phyloP scores from a whole-genome alignment of 2,888 invertebrate genomes.

The Andrena dorsata region DNA sequence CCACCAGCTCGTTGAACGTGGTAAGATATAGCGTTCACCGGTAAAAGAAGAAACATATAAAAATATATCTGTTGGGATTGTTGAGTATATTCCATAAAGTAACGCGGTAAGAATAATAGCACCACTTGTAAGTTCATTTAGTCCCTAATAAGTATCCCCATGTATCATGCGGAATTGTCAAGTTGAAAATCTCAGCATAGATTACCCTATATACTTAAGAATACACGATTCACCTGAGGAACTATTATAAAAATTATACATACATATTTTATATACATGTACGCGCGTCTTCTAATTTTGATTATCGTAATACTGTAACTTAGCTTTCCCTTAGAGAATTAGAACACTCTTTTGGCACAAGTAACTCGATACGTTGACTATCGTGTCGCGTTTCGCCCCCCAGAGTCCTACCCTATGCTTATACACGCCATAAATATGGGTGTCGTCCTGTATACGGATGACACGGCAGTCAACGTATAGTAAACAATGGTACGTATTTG shows the following conservation, averaged over 20 bases:
- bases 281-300: slow-evolving; percentile 42
- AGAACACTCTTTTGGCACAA: slow-evolving; percentile 73
- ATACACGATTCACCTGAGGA: slow-evolving; percentile 44
- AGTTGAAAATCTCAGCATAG: slow-evolving; percentile 42
- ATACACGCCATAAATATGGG: too few species aligned
- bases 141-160: slow-evolving; percentile 3
- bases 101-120: slow-evolving; percentile 48
- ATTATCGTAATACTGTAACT: slow-evolving; percentile 52
- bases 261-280: slow-evolving; percentile 48
- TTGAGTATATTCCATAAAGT: slow-evolving; percentile 4
- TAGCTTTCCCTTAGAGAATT: slow-evolving; percentile 46
- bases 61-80: slow-evolving; percentile 44
- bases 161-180: slow-evolving; percentile 9
- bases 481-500: slow-evolving; percentile 66
- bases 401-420: too few species aligned
- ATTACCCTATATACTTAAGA: slow-evolving; percentile 52
- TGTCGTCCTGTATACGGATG: too few species aligned
- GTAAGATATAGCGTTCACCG: slow-evolving; percentile 25
- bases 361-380: slow-evolving; percentile 20
- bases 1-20: not conserved
- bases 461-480: slow-evolving; percentile 4
- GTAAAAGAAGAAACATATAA: slow-evolving; percentile 53
- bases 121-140: slow-evolving; percentile 40
- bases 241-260: slow-evolving; percentile 62
- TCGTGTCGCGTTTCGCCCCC: too few species aligned